Base-by-base conservation (phyloP, 2,888 invertebrate species). In the Troides helena region DNA sequence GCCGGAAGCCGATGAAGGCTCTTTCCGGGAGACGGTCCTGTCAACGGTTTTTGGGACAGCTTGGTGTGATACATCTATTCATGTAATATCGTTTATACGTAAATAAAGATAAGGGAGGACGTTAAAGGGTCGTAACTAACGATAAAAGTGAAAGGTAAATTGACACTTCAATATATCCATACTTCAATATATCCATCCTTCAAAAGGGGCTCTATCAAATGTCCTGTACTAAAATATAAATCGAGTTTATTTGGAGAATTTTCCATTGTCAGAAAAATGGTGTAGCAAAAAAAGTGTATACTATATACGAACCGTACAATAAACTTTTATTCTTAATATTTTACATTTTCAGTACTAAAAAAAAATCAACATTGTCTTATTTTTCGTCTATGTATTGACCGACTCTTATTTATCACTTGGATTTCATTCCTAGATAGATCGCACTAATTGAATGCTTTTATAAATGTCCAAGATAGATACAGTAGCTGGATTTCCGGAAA, bases 1-100 rank as follows among this genome's bases (percentile, higher is more conserved):
- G 71, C 25, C 59, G 72, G 72, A 69, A 65, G 68, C 62, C 65
- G 64, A 67, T 60, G 61, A 62, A 67, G 71, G 67, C 72, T 67
- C 43, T 68, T 68, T 72, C 71, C 72, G 70, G 68, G 60, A 62
- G 69, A 72, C 62, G 70, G 68, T 60, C 62, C 58, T 64, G 36
- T 65, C 62, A 25, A 53, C n/a, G 36, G 30, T 56, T 61, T 61
- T 65, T 65, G 61, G 25, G 56, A 65, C 68, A 63, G 43, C 39
- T 21, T 63, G 23, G 25, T 25, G 10, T 46, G 10, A 10, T 7
- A 39, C 10, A 50, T 14, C 17, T 5, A 0, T 50, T 12, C 17
- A 50, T 5, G 14, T 50, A 18, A 50, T 50, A 50, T 18, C 17
- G 18, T 50, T 46, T 17, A 17, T 50, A 50, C 50, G 18, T 17